Evolutionary conservation across 1,140 invertebrate species (phyloP), one percentile per base, ranked within the genome.

Genomic region (Lepidurus arcticus): DNA sequence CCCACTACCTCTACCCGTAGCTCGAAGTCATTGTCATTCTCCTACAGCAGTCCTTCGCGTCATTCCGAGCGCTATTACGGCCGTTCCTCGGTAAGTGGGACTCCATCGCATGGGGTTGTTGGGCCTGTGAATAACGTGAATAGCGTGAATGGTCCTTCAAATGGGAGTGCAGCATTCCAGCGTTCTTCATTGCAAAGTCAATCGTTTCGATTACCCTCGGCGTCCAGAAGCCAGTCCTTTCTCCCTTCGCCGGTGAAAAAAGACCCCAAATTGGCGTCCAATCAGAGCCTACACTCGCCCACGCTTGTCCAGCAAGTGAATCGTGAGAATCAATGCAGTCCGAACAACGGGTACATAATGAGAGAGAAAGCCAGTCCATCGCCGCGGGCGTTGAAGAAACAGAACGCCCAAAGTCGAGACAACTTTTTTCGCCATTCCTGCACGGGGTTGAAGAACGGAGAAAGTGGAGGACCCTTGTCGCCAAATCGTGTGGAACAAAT

Each of bases 1-100:
- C 53, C 53, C 13, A 34, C 26, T 34, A 21, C 53, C 53, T 65
- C 53, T n/a, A 65, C 53, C 6, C 53, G 75, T 24, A 75, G 78
- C 73, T 75, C 78, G 73, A 74, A 73, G 73, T 47, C 77, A 11
- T 73, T 78, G 42, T 78, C 78, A 26, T 75, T 78, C 73, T 78
- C 78, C 8, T 78, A 73, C 42, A 42, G 73, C 73, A 78, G 65
- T 34, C 78, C 78, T n/a, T 43, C 73, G 73, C 78, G 73, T 34
- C 44, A 42, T 43, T 78, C 78, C 26, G 73, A 75, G 73, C 65
- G 73, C 21, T 78, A 65, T 73, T 73, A 7, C 73, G 73, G 73
- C 73, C 78, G 11, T 44, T 47, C 10, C 53, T 74, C 43, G 11
- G 24, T 11, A 11, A 73, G 44, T 44, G 73, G 42, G 73, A 78